A percentile compares a stretch with the other conserved stretches of the same genome.
Conservation (phyloP, 2,888 invertebrate genomes). For the Conchocele bisecta region DNA sequence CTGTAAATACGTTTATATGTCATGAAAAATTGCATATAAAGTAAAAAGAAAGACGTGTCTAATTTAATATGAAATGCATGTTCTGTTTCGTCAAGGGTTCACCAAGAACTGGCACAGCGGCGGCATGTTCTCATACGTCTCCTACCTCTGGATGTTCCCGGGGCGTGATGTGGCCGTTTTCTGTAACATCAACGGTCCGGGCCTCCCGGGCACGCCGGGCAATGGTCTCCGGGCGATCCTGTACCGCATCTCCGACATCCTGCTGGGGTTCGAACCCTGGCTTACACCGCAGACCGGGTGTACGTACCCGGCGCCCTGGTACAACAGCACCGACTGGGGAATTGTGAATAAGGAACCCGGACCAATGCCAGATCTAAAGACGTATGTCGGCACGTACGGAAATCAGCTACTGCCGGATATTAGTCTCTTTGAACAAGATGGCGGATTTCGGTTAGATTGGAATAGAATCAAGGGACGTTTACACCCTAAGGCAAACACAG, state of each 20-base stretch:
- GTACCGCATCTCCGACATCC: conserved; percentile 32
- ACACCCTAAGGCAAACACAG: conserved; percentile 8
- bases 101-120: conserved; percentile 50
- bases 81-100: too few relatives aligned
- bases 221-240: conserved; percentile 33
- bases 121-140: conserved; percentile 39
- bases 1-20: too few relatives aligned
- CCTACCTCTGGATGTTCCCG: conserved; percentile 49
- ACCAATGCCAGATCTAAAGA: conserved; percentile 11
- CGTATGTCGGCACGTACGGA: conserved; percentile 41
- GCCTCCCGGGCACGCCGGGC: conserved; percentile 13
- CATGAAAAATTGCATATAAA: too few relatives aligned
- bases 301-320: conserved; percentile 46
- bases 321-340: not conserved
- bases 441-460: conserved; percentile 22
- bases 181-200: conserved; percentile 49
- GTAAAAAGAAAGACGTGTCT: too few relatives aligned
- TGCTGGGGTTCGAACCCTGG: conserved; percentile 41
- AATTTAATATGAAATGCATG: too few relatives aligned
- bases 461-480: conserved; percentile 48
- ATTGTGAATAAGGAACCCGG: not conserved
- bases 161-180: conserved; percentile 40
- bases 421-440: not conserved
- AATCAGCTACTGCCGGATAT: conserved; percentile 45
- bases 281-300: conserved; percentile 37